Percentiles rank a stretch among this genome's conserved stretches.
phyloP scores from a whole-genome alignment of 2,113 vertebrate genomes.

The Parotia lawesii region DNA sequence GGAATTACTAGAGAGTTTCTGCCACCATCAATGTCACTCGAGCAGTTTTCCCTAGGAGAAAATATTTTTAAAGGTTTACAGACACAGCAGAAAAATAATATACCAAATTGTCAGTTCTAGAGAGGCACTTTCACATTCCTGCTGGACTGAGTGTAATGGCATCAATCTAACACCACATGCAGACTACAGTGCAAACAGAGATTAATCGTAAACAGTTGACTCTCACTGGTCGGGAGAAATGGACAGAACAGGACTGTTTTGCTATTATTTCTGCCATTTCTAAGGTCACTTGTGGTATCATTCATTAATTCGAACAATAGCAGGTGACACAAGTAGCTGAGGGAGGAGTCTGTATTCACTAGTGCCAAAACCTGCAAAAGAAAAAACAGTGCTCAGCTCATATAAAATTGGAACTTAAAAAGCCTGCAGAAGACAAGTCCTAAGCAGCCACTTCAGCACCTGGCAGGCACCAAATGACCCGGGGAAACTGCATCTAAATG shows the following conservation, averaged over 20 bases:
- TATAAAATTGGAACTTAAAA: background rate
- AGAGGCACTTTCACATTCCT: background rate
- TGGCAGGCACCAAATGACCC: background rate
- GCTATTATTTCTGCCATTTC: background rate
- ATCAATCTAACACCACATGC: background rate
- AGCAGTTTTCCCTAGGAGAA: background rate
- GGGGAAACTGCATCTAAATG: background rate
- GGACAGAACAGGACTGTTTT: background rate
- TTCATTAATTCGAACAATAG: background rate
- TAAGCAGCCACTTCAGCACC: background rate
- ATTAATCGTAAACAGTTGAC: background rate
- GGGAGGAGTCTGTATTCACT: background rate
- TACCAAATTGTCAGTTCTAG: background rate
- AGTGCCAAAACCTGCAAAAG: background rate
- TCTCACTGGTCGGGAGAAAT: background rate
- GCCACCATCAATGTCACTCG: background rate
- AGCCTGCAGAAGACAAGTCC: background rate
- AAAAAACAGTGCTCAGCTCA: background rate
- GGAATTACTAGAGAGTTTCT: background rate
- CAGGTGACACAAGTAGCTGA: background rate
- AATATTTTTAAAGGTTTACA: background rate
- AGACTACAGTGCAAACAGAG: background rate
- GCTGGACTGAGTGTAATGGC: background rate
- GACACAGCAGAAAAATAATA: background rate
- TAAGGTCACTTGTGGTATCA: background rate